Conservation (phyloP, 2,113 vertebrate species). For the Synchiropus splendidus region DNA sequence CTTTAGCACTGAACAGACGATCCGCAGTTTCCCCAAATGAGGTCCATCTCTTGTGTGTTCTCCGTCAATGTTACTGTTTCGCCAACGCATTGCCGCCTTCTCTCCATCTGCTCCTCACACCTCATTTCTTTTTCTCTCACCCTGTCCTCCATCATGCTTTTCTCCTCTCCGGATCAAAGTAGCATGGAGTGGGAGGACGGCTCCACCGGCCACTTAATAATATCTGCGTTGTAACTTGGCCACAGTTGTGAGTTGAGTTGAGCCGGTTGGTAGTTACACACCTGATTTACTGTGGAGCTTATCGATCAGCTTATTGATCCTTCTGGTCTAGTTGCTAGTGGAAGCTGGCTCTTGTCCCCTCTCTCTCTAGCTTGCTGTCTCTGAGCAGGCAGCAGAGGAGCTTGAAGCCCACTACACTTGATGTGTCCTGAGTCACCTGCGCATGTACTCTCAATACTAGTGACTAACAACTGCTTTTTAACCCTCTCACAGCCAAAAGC, state of each 20-base stretch:
- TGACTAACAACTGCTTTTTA: slow-evolving; percentile 43
- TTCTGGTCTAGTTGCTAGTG: slow-evolving; percentile 1
- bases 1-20: slow-evolving; percentile 55
- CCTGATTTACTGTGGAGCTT: neutral
- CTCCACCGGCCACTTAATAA: slow-evolving; percentile 31
- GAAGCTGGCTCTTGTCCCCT: neutral
- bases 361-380: no score
- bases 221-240: slow-evolving; percentile 9
- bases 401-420: no score
- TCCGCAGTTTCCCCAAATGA: slow-evolving; percentile 46
- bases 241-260: slow-evolving; percentile 3
- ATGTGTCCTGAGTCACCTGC: slow-evolving; percentile 13
- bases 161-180: slow-evolving; percentile 55
- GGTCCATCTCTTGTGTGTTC: slow-evolving; percentile 57
- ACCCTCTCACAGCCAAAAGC: slow-evolving; percentile 29
- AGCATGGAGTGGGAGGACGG: slow-evolving; percentile 49
- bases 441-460: slow-evolving; percentile 51
- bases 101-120: slow-evolving; percentile 68
- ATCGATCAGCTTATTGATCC: slow-evolving; percentile 5
- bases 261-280: slow-evolving; percentile 15
- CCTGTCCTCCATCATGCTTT: slow-evolving; percentile 59
- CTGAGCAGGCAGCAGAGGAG: no score
- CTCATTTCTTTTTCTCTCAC: slow-evolving; percentile 63
- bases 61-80: slow-evolving; percentile 60
- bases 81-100: slow-evolving; percentile 62